Base-by-base conservation (phyloP, 2,888 invertebrate species). In the Ophion ellenae region DNA sequence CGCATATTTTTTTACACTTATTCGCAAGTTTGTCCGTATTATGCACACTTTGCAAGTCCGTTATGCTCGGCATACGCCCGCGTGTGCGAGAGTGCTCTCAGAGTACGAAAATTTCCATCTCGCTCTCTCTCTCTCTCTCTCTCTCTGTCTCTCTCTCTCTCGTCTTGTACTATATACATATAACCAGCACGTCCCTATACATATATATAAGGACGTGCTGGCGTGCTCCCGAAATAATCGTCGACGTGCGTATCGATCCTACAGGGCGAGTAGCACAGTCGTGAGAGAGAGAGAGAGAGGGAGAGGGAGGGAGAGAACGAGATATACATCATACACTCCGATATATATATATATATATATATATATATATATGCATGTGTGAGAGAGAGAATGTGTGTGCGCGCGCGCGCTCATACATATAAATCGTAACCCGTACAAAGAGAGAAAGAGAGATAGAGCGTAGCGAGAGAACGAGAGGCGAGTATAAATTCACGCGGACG, bases 181-280 rank as follows among this genome's bases (percentile, higher is more conserved):
- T 45, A 74, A 40, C 57, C n/a, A 40, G 47, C 24, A 61, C 20
- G 73, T 57, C 9, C 59, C 32, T 59, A 53, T 73, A 32, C 32
- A n/a, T 24, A 45, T 28, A 77, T 69, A 24, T 53, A 69, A 70
- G 83, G 74, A 86, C 79, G 81, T 82, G 74, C 70, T 83, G 86
- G 86, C 84, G 87, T 88, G 87, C 87, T 88, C 88, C 88, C 88
- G 87, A 88, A 88, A 88, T 88, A 88, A 88, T 88, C 88, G 88
- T 88, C 87, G 86, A 86, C 86, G 87, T 88, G 88, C 87, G 87
- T 88, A 88, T 88, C 88, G 88, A 88, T 88, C 88, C 85, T 88
- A 85, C 84, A 76, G 83, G 83, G 83, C 85, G 85, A 85, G 86
- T 85, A 81, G 78, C 24, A 64, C 63, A 83, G 67, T 28, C 66